Evolutionary conservation across 2,113 vertebrate genomes (phyloP).

Genomic region (Podiceps cristatus): DNA sequence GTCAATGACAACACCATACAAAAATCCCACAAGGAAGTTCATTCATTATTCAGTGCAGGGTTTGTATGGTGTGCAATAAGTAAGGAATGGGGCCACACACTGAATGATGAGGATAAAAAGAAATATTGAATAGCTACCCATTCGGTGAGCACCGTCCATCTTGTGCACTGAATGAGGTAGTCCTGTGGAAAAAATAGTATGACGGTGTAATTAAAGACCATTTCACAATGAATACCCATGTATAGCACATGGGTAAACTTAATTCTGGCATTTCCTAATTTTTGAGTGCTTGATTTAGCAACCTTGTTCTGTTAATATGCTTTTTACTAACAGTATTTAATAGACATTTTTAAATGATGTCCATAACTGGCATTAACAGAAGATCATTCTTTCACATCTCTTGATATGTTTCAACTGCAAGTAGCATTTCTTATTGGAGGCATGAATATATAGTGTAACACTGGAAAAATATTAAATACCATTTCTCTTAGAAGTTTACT

Average conservation of each 20-base stretch:
- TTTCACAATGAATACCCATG: constrained; percentile 22
- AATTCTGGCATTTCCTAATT: constrained; percentile 11
- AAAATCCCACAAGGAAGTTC: constrained; percentile 50
- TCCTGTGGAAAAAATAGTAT: constrained; percentile 74
- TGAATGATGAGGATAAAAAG: constrained; percentile 74
- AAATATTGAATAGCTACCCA: constrained; percentile 76
- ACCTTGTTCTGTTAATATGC: constrained; percentile 7
- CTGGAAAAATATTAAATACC: not conserved
- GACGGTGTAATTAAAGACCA: constrained; percentile 69
- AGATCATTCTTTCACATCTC: not conserved
- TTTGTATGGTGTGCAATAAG: constrained; percentile 62
- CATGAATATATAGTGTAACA: not conserved
- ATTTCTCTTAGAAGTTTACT: not conserved
- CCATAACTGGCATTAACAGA: not conserved
- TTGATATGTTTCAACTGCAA: not conserved
- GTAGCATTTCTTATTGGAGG: not conserved
- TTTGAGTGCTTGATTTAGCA: constrained; percentile 63
- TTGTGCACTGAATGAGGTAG: constrained; percentile 76
- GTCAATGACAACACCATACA: constrained; percentile 61
- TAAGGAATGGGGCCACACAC: constrained; percentile 72
- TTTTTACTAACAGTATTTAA: not conserved
- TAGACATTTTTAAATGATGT: not conserved
- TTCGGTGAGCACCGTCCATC: constrained; percentile 75
- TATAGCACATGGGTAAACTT: constrained; percentile 3
- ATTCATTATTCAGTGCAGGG: constrained; percentile 58